These are phyloP conservation scores for Rhadina sibilatrix DNA, from an alignment of 2,113 vertebrate species.

Conservation along the genomic window DNA sequence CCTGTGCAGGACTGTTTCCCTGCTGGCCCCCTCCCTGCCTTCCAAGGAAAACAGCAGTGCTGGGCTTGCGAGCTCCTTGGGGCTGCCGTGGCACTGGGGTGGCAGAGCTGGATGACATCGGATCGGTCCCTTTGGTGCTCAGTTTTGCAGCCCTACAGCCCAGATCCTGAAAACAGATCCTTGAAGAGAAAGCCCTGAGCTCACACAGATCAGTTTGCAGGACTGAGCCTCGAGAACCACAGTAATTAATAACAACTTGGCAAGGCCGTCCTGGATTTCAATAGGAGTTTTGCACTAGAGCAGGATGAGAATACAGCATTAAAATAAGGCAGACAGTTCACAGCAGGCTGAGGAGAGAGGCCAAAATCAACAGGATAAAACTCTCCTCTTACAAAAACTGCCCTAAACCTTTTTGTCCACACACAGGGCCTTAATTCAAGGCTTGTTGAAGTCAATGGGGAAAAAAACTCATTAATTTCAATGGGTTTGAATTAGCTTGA, in stretches of 20 bases:
- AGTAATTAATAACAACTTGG: constrained; percentile 64
- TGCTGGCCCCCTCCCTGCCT: background rate
- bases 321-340: constrained; percentile 63
- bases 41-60: background rate
- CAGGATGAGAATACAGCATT: constrained; percentile 47
- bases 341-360: constrained; percentile 54
- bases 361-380: constrained; percentile 67
- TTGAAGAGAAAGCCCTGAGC: constrained; percentile 33
- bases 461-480: constrained; percentile 48
- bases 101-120: background rate
- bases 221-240: constrained; percentile 14
- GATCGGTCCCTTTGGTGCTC: background rate
- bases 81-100: background rate
- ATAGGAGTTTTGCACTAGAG: constrained; percentile 35
- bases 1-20: background rate
- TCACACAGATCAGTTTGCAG: constrained; percentile 54
- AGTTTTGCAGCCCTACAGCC: background rate
- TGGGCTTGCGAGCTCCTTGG: background rate
- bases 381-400: constrained; percentile 57
- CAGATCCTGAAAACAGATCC: constrained; percentile 24
- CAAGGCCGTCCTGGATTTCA: constrained; percentile 1
- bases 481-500: constrained; percentile 45
- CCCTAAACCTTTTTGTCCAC: constrained; percentile 50
- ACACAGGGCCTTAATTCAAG: constrained; percentile 54
- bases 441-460: constrained; percentile 24